phyloP scores from a whole-genome alignment of 2,797 vertebrate genomes.

The Hipposideros larvatus region DNA sequence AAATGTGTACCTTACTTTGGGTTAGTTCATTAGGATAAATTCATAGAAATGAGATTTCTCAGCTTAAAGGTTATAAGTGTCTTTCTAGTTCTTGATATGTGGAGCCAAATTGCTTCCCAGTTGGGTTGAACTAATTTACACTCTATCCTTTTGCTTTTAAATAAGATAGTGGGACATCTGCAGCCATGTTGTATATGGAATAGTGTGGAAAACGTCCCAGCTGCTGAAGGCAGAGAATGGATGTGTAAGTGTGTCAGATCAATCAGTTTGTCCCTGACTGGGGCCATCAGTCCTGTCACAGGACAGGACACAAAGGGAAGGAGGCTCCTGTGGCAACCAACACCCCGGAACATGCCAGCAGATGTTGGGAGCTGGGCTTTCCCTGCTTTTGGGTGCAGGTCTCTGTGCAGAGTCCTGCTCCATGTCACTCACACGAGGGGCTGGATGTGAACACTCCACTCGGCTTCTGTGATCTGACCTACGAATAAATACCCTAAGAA shows the following conservation, averaged over 20 bases:
- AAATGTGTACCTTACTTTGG: conserved; percentile 3
- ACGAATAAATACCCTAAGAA: neutral
- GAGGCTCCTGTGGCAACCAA: too few species aligned
- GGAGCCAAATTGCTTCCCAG: neutral
- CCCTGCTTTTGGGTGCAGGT: neutral
- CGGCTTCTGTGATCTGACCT: neutral
- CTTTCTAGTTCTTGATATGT: neutral
- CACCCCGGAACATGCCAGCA: neutral
- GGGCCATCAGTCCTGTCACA: neutral
- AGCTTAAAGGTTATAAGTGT: neutral
- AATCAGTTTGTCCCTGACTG: neutral
- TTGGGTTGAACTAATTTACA: neutral
- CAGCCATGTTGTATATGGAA: neutral
- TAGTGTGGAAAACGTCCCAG: neutral
- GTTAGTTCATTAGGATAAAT: conserved; percentile 25
- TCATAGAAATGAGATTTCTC: neutral
- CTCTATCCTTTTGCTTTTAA: neutral
- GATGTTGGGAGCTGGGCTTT: neutral
- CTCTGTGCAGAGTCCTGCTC: neutral
- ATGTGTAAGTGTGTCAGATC: neutral
- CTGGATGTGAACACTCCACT: fast-evolving
- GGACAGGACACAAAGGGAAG: neutral
- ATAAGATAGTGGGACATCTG: neutral
- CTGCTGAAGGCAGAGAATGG: neutral
- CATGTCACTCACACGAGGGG: neutral